These are phyloP conservation scores for Amphipoea oculea DNA, from an alignment of 2,888 invertebrate species.

Conservation along the genomic window DNA sequence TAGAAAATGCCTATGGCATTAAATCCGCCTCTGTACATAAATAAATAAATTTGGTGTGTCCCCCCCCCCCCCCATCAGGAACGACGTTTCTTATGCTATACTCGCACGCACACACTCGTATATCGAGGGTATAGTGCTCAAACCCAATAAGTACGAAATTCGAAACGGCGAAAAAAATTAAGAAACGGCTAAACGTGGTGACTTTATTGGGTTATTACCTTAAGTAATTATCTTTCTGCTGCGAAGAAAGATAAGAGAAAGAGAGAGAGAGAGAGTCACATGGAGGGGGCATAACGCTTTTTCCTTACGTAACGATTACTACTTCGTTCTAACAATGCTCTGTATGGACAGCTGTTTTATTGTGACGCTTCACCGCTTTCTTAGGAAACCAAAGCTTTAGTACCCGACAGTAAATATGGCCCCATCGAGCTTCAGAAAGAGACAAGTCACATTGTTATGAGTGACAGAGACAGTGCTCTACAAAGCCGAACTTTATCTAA, in stretches of 20 bases:
- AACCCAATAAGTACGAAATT: too few species aligned
- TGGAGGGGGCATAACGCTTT: background rate
- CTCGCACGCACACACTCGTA: background rate
- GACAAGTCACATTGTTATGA: background rate
- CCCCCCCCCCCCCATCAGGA: background rate
- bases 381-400: background rate
- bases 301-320: background rate
- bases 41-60: too few species aligned
- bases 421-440: background rate
- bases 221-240: too few species aligned
- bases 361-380: background rate
- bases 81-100: background rate
- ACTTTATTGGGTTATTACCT: too few species aligned
- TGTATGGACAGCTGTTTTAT: background rate
- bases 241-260: background rate
- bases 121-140: too few species aligned
- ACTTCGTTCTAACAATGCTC: background rate
- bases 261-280: background rate
- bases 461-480: background rate
- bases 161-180: too few species aligned
- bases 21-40: too few species aligned
- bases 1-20: too few species aligned
- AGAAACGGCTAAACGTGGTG: too few species aligned
- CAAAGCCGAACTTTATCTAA: background rate
- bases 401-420: constrained; percentile 4